These are phyloP conservation scores for Bucco capensis DNA, from an alignment of 2,113 vertebrate species.

Conservation along the genomic window DNA sequence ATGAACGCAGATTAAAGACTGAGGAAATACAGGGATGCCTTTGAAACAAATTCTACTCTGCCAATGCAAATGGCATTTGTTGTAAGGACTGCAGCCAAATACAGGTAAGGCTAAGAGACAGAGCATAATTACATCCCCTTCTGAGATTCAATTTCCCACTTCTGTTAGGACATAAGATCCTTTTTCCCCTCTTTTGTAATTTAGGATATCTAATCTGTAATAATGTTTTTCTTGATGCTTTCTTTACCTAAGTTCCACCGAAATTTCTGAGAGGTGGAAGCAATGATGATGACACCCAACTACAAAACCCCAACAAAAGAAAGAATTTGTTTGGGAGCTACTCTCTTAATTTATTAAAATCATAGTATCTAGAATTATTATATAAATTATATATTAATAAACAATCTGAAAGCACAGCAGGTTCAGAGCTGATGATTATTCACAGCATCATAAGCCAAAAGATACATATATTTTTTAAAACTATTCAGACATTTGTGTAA, in stretches of 20 bases:
- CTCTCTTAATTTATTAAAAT: background rate
- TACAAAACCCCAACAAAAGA: background rate
- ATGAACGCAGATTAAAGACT: background rate
- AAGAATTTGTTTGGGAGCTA: too few relatives aligned
- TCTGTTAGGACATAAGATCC: background rate
- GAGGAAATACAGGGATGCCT: background rate
- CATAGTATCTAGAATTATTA: background rate
- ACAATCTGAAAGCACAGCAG: background rate
- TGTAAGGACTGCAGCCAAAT: background rate
- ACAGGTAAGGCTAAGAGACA: background rate
- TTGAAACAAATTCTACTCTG: background rate
- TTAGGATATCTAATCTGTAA: background rate
- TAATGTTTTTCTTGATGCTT: background rate
- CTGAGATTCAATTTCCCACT: background rate
- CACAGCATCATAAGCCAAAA: background rate
- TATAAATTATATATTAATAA: background rate
- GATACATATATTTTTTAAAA: background rate
- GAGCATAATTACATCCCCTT: background rate
- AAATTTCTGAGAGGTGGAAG: background rate
- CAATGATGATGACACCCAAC: rapidly evolving
- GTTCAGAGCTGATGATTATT: background rate
- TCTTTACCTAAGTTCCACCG: background rate
- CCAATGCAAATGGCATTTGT: background rate
- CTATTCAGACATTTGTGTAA: background rate
- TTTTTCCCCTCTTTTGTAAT: background rate